Evolutionary conservation across 2,113 vertebrate genomes (phyloP).

Genomic region (Burhinus oedicnemus): DNA sequence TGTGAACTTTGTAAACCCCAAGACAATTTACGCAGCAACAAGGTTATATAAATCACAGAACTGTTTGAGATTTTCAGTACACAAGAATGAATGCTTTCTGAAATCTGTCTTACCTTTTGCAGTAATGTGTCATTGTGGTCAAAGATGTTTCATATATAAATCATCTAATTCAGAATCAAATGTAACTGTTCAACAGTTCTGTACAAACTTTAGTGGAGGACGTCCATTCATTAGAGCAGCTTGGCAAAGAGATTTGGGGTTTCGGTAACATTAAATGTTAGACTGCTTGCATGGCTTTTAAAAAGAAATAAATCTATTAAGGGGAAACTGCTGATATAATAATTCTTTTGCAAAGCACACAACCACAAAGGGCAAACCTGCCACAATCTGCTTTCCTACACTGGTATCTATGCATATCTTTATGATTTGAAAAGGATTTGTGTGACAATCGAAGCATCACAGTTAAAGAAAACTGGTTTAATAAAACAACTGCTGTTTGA

Average conservation of each 20-base stretch:
- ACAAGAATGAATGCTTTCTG: constrained; percentile 53
- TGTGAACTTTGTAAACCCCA: constrained; percentile 70
- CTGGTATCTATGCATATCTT: constrained; percentile 57
- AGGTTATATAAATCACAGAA: constrained; percentile 72
- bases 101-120: constrained; percentile 62
- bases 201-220: constrained; percentile 62
- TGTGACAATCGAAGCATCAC: constrained; percentile 60
- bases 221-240: constrained; percentile 65
- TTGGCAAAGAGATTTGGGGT: constrained; percentile 70
- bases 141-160: constrained; percentile 71
- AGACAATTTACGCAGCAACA: constrained; percentile 71
- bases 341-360: constrained; percentile 72
- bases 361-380: constrained; percentile 67
- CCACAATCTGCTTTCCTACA: constrained; percentile 67
- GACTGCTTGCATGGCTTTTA: constrained; percentile 71
- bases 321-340: constrained; percentile 59
- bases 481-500: constrained; percentile 67
- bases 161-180: constrained; percentile 65
- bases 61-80: constrained; percentile 68
- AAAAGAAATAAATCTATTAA: constrained; percentile 68
- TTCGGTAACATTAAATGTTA: constrained; percentile 65
- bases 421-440: constrained; percentile 49
- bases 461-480: constrained; percentile 69
- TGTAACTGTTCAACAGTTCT: constrained; percentile 67
- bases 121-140: constrained; percentile 47